Evolutionary conservation across 64 coral and sea anemone genomes (phyloP), one percentile per base, ranked within the genome.

Genomic region (Stylophora pistillata): DNA sequence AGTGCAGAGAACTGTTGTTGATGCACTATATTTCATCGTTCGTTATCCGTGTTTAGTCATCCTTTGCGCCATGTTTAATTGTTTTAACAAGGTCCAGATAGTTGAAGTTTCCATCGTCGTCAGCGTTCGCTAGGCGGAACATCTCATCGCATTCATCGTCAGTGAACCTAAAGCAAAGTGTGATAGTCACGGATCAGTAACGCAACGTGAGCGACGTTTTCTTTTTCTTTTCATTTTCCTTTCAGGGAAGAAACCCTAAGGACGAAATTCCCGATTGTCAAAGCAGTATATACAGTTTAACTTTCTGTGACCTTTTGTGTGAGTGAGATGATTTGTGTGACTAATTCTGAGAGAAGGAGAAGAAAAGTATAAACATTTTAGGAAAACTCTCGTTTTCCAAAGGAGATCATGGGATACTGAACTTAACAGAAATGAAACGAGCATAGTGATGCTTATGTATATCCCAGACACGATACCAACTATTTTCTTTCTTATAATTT

Each of bases 41-140:
- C 21, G 5, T 68, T 10, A 25, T 68, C 26, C 64, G 0, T n/a
- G 4, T 59, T 16, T 56, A 82, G 65, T 91, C 89, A 2, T 91
- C 89, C 60, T 91, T 86, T 9, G 89, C 66, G 4, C 89, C 89
- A 74, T 91, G 73, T 78, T 91, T 91, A 33, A 91, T 91, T 27
- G 82, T 78, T 23, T 91, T 73, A n/a, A 86, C 81, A 71, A 86
- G 85, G 9, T 91, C 89, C 61, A 76, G 34, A 58, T 91, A 91
- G 32, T 85, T 73, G 73, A 91, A 85, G 66, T 82, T 79, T 13
- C 89, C 89, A 12, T 91, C 72, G 15, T 85, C 72, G 17, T 76
- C 62, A 3, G 77, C 73, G 13, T 82, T 82, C 34, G 79, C 81
- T 14, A 85, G 72, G 26, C 73, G 79, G 30, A 91, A 85, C 89